phyloP scores from a whole-genome alignment of 2,888 invertebrate species.

The Panzeria rudis region DNA sequence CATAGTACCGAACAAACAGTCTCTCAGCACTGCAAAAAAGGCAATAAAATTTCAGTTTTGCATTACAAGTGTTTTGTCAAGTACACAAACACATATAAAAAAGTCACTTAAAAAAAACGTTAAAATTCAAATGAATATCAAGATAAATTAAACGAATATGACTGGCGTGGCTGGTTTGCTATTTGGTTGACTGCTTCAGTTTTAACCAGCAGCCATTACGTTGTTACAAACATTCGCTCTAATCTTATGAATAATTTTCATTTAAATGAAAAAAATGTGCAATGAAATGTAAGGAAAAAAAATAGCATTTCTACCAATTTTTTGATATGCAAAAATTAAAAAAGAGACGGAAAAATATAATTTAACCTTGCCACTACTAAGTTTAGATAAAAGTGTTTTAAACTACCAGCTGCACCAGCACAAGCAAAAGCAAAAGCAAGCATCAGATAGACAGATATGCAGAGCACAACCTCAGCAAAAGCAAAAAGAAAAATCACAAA shows the following conservation, averaged over 20 bases:
- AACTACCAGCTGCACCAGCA: conserved; percentile 26
- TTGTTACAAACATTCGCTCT: conserved; percentile 37
- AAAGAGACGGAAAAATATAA: conserved; percentile 1
- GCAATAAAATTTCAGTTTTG: conserved; percentile 13
- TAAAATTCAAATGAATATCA: conserved; percentile 54
- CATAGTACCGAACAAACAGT: too few relatives aligned
- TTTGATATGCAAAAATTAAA: conserved; percentile 42
- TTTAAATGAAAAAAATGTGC: conserved; percentile 60
- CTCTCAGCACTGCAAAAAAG: background rate
- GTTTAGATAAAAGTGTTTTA: conserved; percentile 7
- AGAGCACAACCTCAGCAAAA: background rate
- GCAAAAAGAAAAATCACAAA: background rate
- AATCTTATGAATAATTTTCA: conserved; percentile 66
- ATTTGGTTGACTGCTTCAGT: conserved; percentile 21
- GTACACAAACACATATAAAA: background rate
- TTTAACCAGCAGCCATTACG: conserved; percentile 14
- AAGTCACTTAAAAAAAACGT: conserved; percentile 35
- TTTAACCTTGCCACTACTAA: conserved; percentile 62
- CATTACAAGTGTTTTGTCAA: conserved; percentile 48
- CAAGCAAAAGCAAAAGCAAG: background rate
- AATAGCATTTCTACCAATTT: conserved; percentile 4
- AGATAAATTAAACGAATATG: conserved; percentile 57
- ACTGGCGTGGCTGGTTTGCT: conserved; percentile 10
- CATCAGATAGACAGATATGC: background rate
- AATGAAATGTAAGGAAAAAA: conserved; percentile 54